Conservation (phyloP, 2,113 vertebrate species). For the Suncus etruscus region DNA sequence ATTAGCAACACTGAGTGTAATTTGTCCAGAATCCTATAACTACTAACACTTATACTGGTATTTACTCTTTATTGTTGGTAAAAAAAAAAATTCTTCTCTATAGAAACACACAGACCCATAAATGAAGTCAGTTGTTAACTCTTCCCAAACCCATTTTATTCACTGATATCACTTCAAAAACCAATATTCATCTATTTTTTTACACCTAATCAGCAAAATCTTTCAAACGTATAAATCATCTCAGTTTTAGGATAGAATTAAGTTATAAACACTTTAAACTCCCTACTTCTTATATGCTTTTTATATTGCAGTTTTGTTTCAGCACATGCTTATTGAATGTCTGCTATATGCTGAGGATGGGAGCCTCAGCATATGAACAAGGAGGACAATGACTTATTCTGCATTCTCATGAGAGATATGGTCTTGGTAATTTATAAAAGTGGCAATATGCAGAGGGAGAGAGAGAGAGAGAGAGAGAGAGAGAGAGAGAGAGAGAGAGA, state of each 20-base stretch:
- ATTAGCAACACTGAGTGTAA: background rate
- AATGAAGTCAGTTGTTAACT: background rate
- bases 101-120: background rate
- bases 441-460: background rate
- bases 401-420: background rate
- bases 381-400: background rate
- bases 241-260: constrained; percentile 5
- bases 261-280: background rate
- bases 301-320: background rate
- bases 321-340: background rate
- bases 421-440: background rate
- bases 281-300: background rate
- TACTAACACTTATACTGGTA: background rate
- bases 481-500: too few relatives aligned
- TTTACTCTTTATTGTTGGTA: background rate
- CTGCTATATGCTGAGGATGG: background rate
- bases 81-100: constrained; percentile 22
- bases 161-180: background rate
- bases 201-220: background rate
- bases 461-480: too few relatives aligned
- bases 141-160: background rate
- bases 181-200: background rate
- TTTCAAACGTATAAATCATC: constrained; percentile 28
- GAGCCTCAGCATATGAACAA: background rate
- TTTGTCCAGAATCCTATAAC: background rate